Conservation (phyloP, 1,140 invertebrate species). For the Scylla paramamosain region DNA sequence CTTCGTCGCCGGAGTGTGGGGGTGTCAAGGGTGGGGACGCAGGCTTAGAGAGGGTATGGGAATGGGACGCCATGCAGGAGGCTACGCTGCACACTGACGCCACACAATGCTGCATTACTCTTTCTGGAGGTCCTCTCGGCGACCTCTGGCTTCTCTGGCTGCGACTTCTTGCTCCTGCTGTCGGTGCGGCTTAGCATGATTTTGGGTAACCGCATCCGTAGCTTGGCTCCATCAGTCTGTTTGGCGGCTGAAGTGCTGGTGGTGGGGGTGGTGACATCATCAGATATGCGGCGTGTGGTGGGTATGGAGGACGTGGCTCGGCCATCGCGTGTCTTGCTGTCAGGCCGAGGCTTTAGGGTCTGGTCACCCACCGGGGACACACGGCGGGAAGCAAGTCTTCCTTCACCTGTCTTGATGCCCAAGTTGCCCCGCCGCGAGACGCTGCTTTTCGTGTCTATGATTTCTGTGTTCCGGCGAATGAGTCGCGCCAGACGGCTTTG, state of each 20-base stretch:
- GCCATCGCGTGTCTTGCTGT: not conserved
- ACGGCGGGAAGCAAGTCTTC: not conserved
- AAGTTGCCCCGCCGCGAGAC: not conserved
- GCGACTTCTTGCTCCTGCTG: not conserved
- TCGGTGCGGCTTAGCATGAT: slow-evolving; percentile 28
- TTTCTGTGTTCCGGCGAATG: not conserved
- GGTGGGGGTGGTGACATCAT: not conserved
- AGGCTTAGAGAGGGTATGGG: not conserved
- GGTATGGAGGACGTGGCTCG: not conserved
- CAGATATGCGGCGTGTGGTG: not conserved
- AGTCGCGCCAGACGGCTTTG: not conserved
- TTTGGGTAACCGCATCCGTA: slow-evolving; percentile 4
- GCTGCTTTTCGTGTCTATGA: not conserved
- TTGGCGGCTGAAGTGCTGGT: not conserved
- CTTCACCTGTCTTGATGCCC: not conserved
- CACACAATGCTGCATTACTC: not conserved
- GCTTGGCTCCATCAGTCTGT: not conserved
- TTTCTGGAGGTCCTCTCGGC: not conserved
- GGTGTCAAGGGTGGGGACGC: not conserved
- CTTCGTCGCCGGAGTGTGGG: not conserved
- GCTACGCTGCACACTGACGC: slow-evolving; percentile 19
- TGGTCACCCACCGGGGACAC: not conserved
- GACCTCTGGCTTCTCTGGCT: not conserved
- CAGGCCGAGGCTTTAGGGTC: not conserved
- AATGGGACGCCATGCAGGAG: slow-evolving; percentile 25